Conservation (phyloP, 2,113 vertebrate species). For the Strix aluco region DNA sequence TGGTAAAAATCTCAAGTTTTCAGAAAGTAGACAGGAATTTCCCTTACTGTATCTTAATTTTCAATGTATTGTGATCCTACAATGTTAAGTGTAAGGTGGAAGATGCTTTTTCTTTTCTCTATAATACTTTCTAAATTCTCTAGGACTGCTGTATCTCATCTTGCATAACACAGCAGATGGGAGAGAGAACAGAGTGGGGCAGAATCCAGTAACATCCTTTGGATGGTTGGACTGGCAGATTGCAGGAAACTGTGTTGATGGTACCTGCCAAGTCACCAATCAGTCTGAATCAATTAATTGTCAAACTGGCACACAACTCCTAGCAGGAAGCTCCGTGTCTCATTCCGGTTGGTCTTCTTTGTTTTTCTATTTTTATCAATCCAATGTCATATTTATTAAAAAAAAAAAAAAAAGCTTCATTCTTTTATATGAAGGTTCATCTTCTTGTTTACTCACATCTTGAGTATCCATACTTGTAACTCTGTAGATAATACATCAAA, state of each 20-base stretch:
- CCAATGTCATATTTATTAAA: background rate
- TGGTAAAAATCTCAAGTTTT: background rate
- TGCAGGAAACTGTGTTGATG: constrained; percentile 66
- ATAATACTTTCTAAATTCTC: constrained; percentile 18
- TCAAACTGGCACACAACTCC: constrained; percentile 57
- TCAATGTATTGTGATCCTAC: background rate
- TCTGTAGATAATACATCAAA: constrained; percentile 28
- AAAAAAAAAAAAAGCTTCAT: background rate
- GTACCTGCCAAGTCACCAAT: constrained; percentile 69
- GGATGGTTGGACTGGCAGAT: constrained; percentile 70
- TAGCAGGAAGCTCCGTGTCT: constrained; percentile 38
- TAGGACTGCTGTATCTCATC: constrained; percentile 50
- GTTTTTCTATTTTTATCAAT: constrained; percentile 48
- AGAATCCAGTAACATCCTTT: constrained; percentile 63
- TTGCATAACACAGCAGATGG: constrained; percentile 74
- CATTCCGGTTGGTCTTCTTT: constrained; percentile 14
- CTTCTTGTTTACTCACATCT: constrained; percentile 14
- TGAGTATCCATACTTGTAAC: background rate
- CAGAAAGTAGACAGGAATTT: background rate
- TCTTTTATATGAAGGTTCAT: background rate
- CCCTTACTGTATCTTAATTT: background rate
- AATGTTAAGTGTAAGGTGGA: background rate
- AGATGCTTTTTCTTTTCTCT: background rate
- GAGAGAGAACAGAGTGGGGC: constrained; percentile 51
- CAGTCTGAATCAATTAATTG: constrained; percentile 69